A percentile compares a stretch with the other conserved stretches of the same genome.
Evolutionary conservation across 2,113 vertebrate species (phyloP).

Genomic region (Chaenocephalus aceratus): DNA sequence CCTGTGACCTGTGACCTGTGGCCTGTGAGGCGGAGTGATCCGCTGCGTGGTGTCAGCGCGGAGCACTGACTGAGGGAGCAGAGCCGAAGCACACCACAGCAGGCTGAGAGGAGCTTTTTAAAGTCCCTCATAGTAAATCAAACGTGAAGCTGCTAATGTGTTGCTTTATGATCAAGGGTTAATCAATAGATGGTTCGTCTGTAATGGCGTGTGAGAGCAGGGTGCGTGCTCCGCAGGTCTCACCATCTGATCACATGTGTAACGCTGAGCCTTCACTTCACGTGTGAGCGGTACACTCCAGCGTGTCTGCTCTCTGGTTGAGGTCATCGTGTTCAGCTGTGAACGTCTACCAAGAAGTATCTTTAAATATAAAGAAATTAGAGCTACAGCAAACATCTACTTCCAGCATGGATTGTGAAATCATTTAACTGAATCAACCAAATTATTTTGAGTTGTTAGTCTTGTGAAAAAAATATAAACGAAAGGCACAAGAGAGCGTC

Average conservation of each 20-base stretch:
- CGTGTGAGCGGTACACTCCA: too few species aligned
- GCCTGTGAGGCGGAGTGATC: slow-evolving; percentile 61
- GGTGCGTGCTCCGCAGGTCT: neutral
- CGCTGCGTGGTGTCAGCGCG: slow-evolving; percentile 31
- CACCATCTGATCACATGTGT: neutral
- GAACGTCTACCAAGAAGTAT: neutral
- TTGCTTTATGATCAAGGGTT: neutral
- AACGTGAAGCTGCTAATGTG: neutral
- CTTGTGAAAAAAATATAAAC: neutral
- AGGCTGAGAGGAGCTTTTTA: neutral
- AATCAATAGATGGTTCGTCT: neutral
- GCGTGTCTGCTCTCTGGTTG: too few species aligned
- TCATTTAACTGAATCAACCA: neutral
- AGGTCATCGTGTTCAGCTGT: neutral
- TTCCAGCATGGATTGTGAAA: neutral
- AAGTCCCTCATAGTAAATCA: neutral
- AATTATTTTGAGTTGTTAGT: too few species aligned
- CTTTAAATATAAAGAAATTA: neutral
- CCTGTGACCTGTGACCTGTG: slow-evolving; percentile 64
- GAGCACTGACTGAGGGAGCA: neutral
- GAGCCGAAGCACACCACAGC: neutral
- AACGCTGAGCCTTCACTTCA: neutral
- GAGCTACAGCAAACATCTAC: neutral
- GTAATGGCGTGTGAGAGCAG: neutral
- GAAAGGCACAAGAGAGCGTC: neutral